phyloP scores from a whole-genome alignment of 2,113 vertebrate species.

The Bagarius yarrelli region DNA sequence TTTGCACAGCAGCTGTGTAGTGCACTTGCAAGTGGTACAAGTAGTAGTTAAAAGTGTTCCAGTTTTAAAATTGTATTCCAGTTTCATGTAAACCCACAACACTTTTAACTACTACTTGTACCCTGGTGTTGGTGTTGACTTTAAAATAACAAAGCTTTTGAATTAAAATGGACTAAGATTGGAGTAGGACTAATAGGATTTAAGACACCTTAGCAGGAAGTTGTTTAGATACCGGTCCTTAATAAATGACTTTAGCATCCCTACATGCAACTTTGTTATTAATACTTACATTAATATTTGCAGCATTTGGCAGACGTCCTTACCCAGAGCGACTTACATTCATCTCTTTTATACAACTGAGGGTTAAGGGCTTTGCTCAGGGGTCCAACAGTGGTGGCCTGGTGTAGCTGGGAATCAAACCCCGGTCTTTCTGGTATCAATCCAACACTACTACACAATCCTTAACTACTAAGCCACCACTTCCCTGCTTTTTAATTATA shows the following conservation, averaged over 20 bases:
- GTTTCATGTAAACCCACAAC: background rate
- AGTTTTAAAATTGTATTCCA: conserved; percentile 2
- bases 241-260: conserved; percentile 70
- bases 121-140: background rate
- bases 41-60: too few species aligned
- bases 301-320: too few species aligned
- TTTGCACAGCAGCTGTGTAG: conserved; percentile 28
- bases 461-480: too few species aligned
- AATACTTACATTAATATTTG: too few species aligned
- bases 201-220: conserved; percentile 34
- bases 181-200: conserved; percentile 43
- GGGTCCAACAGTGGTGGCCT: too few species aligned
- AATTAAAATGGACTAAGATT: conserved; percentile 27
- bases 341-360: too few species aligned
- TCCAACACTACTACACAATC: too few species aligned
- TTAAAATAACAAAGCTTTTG: conserved; percentile 7
- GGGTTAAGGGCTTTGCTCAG: too few species aligned
- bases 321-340: too few species aligned
- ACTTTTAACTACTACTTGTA: conserved; percentile 3
- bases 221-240: conserved; percentile 53
- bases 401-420: too few species aligned
- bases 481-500: too few species aligned
- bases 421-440: too few species aligned
- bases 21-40: background rate
- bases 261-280: conserved; percentile 66